Base-by-base conservation (phyloP, 2,888 invertebrate species). In the Dicycla oo region DNA sequence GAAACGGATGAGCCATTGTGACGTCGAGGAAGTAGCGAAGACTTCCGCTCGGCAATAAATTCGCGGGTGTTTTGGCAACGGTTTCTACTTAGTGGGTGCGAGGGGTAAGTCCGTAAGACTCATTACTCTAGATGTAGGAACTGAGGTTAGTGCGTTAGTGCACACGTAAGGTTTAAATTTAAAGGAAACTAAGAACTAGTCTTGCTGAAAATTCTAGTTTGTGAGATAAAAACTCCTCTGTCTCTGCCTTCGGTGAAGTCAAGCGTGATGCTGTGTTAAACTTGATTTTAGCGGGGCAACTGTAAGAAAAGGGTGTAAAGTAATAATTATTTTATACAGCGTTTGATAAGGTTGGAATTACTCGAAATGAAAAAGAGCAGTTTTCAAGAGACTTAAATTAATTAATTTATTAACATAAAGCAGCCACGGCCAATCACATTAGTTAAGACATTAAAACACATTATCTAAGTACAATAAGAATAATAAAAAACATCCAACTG, bases 1-100 rank as follows among this genome's bases (percentile, higher is more conserved):
- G 95, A 95, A 95, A 87, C 93, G 94, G 94, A 94, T 91, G 89
- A 90, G 90, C 94, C 92, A 94, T 94, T 95, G 94, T 94, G 93
- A 94, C 91, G 89, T 84, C 88, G 89, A 90, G 95, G 95, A 94
- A 94, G 92, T 91, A 93, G 92, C 91, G 89, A 94, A 94, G 95
- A 95, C 93, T 95, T 95, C 95, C 95, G 91, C 84, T 86, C 67
- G 82, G 89, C 88, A 80, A 93, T 94, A 94, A 94, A 94, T 94
- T 89, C 83, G 85, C 87, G 69, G 80, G 85, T 84, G 88, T 91
- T 93, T 94, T 94, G 93, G 93, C 94, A 92, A 91, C 80, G 86
- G 70, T 80, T 87, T 73, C 77, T 64, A 51, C 70, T 69, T 61
- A 75, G 57, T 82, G 83, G 84, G 84, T 79, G 83, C 77, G 57